phyloP scores from a whole-genome alignment of 2,888 invertebrate species.

The Hipparchia sbordonii region DNA sequence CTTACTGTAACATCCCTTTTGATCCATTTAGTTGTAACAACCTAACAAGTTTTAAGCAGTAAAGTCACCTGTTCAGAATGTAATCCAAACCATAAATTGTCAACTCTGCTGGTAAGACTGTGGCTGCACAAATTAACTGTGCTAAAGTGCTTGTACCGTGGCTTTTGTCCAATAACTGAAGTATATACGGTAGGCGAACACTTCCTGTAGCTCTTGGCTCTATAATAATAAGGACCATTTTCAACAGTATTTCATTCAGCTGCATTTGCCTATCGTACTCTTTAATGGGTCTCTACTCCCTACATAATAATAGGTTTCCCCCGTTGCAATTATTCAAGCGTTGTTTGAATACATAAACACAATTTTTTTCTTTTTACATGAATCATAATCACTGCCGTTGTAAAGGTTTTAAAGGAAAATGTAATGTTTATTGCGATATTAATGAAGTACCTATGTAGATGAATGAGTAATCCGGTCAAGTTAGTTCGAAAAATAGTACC shows the following conservation, averaged over 20 bases:
- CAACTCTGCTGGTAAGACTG: constrained; percentile 23
- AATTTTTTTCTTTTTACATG: constrained; percentile 23
- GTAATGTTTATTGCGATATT: constrained; percentile 1
- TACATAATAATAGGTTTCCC: constrained; percentile 36
- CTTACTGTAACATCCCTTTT: background rate
- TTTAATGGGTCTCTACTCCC: constrained; percentile 27
- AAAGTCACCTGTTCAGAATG: background rate
- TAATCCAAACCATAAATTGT: constrained; percentile 20
- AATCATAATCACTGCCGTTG: constrained; percentile 14
- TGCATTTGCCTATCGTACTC: constrained; percentile 25
- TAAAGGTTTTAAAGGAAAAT: constrained; percentile 3
- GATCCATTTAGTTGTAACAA: too few relatives aligned
- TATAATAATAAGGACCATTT: constrained; percentile 23
- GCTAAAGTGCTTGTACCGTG: constrained; percentile 27
- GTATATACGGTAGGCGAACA: constrained; percentile 25
- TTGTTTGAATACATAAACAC: constrained; percentile 29
- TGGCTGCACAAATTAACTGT: constrained; percentile 32
- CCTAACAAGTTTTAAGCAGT: background rate
- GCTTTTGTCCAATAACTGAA: constrained; percentile 35
- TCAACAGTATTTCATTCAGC: constrained; percentile 9
- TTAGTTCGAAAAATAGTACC: too few relatives aligned
- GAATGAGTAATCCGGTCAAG: too few relatives aligned
- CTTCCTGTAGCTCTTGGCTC: constrained; percentile 3
- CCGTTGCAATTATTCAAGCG: constrained; percentile 34
- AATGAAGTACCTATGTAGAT: background rate